Evolutionary conservation across 2,797 vertebrate species (phyloP), one percentile per base, ranked within the genome.

Genomic region (Thaleichthys pacificus): DNA sequence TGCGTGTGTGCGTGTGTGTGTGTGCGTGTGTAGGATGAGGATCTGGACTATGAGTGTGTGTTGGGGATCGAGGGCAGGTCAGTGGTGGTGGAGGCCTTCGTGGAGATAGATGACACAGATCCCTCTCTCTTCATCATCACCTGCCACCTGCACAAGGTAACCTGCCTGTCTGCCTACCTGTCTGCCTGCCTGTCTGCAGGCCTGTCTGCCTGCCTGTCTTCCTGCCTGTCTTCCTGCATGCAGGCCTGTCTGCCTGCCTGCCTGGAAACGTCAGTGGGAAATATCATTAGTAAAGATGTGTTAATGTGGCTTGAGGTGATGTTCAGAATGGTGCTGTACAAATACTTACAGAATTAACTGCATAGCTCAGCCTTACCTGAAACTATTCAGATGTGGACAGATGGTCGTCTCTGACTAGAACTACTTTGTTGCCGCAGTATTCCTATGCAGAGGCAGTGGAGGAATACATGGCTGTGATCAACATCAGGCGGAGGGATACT

Each of bases 141-240:
- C 0, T 99, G 97, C 81, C 95, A 94, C 56, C 90, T 92, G 7
- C 94, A 96, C 81, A 92, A 96, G 96, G 97, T 99, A 77, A 75
- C 24, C 66, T 35, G 32, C 6, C 32, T 35, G 32, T 35, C 32
- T 35, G 32, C 32, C 32, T 35, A 7, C 6, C 32, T 35, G 32
- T 6, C 32, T 35, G 32, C 32, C 32, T 35, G 32, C 6, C 32
- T 35, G 32, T 3, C 32, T 35, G 32, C 6, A 5, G 4, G 32
- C 6, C 32, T 35, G 32, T 6, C 32, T 35, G 4, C 6, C 32
- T 35, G 32, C 1, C 32, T 35, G 5, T 1, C 32, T 35, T 5
- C 6, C 32, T 35, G 32, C 4, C 32, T 35, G 32, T 1, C 32
- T 35, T 0, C 3, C 32, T 35, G 32, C 6, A 5, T 35, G 32